A percentile compares a stretch with the other conserved stretches of the same genome.
Evolutionary conservation across 2,113 vertebrate genomes (phyloP).

Genomic region (Naja naja): DNA sequence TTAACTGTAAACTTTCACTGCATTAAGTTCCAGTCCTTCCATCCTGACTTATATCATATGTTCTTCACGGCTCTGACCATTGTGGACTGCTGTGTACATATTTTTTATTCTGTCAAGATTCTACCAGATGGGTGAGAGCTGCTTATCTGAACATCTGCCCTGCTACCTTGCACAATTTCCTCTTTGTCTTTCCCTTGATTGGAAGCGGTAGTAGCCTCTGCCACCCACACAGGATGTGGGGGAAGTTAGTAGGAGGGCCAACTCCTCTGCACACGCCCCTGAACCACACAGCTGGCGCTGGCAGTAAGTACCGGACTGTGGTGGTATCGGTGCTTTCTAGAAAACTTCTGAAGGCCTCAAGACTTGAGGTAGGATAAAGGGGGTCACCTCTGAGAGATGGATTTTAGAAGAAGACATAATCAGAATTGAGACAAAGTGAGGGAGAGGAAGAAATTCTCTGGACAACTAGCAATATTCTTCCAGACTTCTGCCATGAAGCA

Average conservation of each 20-base stretch:
- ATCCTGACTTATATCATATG: background rate
- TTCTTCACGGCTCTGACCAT: background rate
- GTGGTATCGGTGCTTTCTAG: background rate
- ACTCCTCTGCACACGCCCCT: background rate
- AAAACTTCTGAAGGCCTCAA: background rate
- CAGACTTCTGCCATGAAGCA: background rate
- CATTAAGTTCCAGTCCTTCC: background rate
- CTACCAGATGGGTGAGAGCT: background rate
- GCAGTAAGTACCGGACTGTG: background rate
- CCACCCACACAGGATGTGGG: slow-evolving; percentile 32
- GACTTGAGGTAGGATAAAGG: background rate
- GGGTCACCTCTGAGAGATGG: background rate
- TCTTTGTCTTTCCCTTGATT: background rate
- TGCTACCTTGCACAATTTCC: background rate
- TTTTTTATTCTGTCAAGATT: background rate
- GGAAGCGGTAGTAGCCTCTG: background rate
- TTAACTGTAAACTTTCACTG: background rate
- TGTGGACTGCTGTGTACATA: background rate
- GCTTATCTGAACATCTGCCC: background rate
- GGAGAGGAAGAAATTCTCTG: background rate
- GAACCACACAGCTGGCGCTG: background rate
- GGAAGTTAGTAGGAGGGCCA: background rate
- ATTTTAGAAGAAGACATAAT: background rate
- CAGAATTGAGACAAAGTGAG: background rate
- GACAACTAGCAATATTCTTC: background rate